Base-by-base conservation (phyloP, 2,113 vertebrate species). In the Typhlomys cinereus region DNA sequence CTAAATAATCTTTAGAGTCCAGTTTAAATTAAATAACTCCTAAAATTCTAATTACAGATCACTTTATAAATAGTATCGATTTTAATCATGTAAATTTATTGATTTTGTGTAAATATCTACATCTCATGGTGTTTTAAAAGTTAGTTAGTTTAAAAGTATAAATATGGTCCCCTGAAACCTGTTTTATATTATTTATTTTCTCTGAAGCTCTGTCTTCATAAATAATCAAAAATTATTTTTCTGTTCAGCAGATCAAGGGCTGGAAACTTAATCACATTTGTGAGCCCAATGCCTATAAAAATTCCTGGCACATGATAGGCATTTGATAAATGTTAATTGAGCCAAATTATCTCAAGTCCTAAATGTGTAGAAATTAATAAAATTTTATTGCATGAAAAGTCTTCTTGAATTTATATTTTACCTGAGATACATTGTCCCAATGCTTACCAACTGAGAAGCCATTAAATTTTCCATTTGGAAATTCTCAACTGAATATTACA, bases 291-390 rank as follows among this genome's bases (percentile, higher is more conserved):
- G 39, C 44, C 88, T 82, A 82, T 66, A 94, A 88, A 95, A 92
- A 78, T 66, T 57, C 25, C 41, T 94, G 20, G 57, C 44, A 90
- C 70, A 70, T 44, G 75, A 74, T 4, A 82, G 44, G 57, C 64
- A 92, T 85, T 90, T 95, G 57, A 93, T 71, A 90, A 90, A 83
- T 71, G 52, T 50, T 95, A 93, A 85, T 31, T 88, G 39, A 94
- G 18, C 21, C n/a, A 87, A 85, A 90, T 90, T 54, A 83, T 66
- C 59, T 92, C 44, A 85, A 91, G 85, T 86, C 27, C 69, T 79
- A 78, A 90, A n/a, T 78, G 57, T 52, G 21, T 52, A 73, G 23
- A 48, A 93, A 90, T 87, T 62, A 87, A 74, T 94, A 92, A 95
- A 79, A 64, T 84, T 74, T 85, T 82, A 78, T 29, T 88, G 15